Evolutionary conservation across 2,113 vertebrate species (phyloP).

Genomic region (Azemiops feae): DNA sequence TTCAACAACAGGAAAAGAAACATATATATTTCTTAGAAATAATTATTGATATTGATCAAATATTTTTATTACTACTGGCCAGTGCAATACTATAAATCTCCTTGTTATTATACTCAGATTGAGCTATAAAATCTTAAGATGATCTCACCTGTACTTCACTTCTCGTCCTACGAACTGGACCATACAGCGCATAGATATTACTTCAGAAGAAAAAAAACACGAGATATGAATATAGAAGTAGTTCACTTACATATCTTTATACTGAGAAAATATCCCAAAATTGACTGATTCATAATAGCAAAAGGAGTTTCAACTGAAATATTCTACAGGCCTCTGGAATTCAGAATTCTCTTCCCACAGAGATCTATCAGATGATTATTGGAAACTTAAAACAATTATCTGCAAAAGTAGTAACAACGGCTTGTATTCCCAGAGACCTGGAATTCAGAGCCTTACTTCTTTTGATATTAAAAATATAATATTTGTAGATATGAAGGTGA

Average conservation of each 20-base stretch:
- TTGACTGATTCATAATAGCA: neutral
- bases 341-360: neutral
- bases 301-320: neutral
- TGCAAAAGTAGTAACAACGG: neutral
- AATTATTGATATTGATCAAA: neutral
- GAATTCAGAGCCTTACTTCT: neutral
- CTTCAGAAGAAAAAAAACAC: slow-evolving; percentile 56
- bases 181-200: slow-evolving; percentile 88
- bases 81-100: neutral
- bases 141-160: slow-evolving; percentile 81
- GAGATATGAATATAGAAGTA: slow-evolving; percentile 24
- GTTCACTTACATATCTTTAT: neutral
- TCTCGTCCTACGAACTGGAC: slow-evolving; percentile 89
- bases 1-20: neutral
- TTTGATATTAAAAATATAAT: neutral
- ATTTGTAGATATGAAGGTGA: neutral
- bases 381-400: neutral
- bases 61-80: neutral
- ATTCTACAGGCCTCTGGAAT: neutral
- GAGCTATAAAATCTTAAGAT: neutral
- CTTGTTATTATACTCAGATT: neutral
- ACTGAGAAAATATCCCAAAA: neutral
- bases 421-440: neutral
- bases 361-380: neutral
- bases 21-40: neutral